Base-by-base conservation (phyloP, 2,797 vertebrate genomes). In the Natrix natrix region DNA sequence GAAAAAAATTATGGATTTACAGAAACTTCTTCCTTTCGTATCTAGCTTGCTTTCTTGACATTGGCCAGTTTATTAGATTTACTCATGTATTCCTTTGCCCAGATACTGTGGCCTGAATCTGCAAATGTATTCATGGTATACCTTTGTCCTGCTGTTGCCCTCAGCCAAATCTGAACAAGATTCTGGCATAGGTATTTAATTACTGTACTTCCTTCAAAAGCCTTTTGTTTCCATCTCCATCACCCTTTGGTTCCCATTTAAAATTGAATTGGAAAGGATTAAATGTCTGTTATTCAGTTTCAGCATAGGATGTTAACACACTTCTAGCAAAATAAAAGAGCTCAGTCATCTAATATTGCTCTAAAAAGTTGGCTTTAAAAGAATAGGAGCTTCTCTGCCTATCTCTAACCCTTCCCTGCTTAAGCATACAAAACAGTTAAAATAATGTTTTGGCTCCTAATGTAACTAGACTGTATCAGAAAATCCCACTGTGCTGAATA, bases 111-210 rank as follows among this genome's bases (percentile, higher is more conserved):
- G 89, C 17, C 90, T 63, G 87, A 61, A 78, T 93, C 69, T 93
- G 86, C 86, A 0, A 10, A 32, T 48, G 28, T 59, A 92, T 43
- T 24, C 60, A 37, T 91, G 59, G 59, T 52, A 16, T 55, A 48
- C 12, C 48, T 91, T 94, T 86, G 86, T 61, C 59, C 37, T 92
- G 69, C 55, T 61, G 22, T n/a, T 90, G 63, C 13, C 86, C 78
- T 32, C 32, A 88, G 92, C 86, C 90, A 89, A 87, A 32, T 89
- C 13, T 43, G 4, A 54, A 66, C 88, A 94, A 91, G 52, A 86
- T 89, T 93, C 60, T 91, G 57, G 69, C 6, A 54, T 24, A 43
- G 92, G 60, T 88, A 48, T 95, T 96, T 92, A 91, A 92, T 95
- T 95, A 28, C 90, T 93, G 90, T 55, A n/a, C 86, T 60, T 87